phyloP scores from a whole-genome alignment of 2,113 vertebrate genomes.

The Steatornis caripensis region DNA sequence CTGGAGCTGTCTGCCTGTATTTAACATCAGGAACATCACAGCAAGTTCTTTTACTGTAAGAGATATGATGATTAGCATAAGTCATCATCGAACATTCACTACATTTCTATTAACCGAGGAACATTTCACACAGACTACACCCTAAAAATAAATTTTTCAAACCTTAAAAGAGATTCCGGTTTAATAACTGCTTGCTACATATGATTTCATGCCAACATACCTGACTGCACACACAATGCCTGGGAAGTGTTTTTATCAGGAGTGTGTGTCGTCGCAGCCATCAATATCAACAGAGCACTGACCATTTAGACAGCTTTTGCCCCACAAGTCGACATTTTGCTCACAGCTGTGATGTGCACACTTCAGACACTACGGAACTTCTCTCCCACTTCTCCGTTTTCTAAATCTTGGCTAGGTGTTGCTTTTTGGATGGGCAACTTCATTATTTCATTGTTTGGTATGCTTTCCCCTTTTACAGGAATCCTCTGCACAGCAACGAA shows the following conservation, averaged over 20 bases:
- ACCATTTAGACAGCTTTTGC: background rate
- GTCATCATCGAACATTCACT: background rate
- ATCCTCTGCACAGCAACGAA: background rate
- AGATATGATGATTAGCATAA: background rate
- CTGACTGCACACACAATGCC: background rate
- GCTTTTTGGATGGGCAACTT: background rate
- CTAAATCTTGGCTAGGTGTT: background rate
- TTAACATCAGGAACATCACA: constrained; percentile 1
- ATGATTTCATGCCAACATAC: constrained; percentile 3
- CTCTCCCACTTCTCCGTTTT: background rate
- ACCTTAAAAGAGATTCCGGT: background rate
- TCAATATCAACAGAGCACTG: background rate
- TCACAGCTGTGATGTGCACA: background rate
- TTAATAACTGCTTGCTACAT: constrained; percentile 4
- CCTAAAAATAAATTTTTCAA: constrained; percentile 10
- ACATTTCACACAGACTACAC: constrained; percentile 36
- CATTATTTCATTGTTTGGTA: background rate
- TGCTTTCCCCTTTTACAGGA: background rate
- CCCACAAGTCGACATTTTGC: background rate
- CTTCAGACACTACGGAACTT: background rate
- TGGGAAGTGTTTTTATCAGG: background rate
- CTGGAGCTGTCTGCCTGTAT: background rate
- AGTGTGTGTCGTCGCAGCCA: background rate
- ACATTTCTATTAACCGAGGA: constrained; percentile 9
- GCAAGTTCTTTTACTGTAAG: background rate